Conservation (phyloP, 1,140 invertebrate species). For the Danaus plexippus region DNA sequence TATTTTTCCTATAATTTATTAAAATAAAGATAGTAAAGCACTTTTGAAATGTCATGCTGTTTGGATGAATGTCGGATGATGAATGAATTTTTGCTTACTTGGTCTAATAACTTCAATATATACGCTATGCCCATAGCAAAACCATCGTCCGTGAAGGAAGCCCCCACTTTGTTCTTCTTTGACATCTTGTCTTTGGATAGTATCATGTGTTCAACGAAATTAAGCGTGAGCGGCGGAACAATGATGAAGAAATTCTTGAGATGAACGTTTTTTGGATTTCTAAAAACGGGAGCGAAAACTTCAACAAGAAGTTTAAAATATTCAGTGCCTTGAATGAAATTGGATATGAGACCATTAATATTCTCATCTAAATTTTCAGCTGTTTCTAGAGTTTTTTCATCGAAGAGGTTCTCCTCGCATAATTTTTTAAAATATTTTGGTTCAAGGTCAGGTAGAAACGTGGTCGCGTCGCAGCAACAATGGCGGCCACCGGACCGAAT, state of each 20-base stretch:
- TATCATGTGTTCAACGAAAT: slow-evolving; percentile 95
- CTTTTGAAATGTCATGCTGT: too few relatives aligned
- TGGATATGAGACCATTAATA: slow-evolving; percentile 83
- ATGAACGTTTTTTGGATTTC: slow-evolving; percentile 90
- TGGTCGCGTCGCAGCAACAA: slow-evolving; percentile 91
- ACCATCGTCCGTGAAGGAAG: slow-evolving; percentile 97
- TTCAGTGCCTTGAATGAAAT: slow-evolving; percentile 94
- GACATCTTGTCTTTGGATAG: slow-evolving; percentile 94
- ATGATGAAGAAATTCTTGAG: slow-evolving; percentile 95
- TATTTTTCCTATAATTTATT: too few relatives aligned
- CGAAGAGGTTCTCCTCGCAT: slow-evolving; percentile 73
- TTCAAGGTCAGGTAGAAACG: slow-evolving; percentile 91
- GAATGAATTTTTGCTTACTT: slow-evolving; percentile 55
- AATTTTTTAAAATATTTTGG: slow-evolving; percentile 75
- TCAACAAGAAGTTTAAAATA: slow-evolving; percentile 96
- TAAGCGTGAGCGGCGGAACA: slow-evolving; percentile 93
- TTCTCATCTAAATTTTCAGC: slow-evolving; percentile 83
- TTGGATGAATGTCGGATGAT: neutral
- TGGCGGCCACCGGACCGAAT: slow-evolving; percentile 94
- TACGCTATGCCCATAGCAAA: slow-evolving; percentile 94
- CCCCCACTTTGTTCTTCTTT: slow-evolving; percentile 87
- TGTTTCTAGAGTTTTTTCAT: slow-evolving; percentile 75
- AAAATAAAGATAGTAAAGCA: too few relatives aligned
- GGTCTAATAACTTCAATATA: slow-evolving; percentile 79
- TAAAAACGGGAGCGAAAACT: slow-evolving; percentile 92